These are phyloP conservation scores for Hemitrygon akajei DNA, from an alignment of 2,797 vertebrate species.

Conservation along the genomic window DNA sequence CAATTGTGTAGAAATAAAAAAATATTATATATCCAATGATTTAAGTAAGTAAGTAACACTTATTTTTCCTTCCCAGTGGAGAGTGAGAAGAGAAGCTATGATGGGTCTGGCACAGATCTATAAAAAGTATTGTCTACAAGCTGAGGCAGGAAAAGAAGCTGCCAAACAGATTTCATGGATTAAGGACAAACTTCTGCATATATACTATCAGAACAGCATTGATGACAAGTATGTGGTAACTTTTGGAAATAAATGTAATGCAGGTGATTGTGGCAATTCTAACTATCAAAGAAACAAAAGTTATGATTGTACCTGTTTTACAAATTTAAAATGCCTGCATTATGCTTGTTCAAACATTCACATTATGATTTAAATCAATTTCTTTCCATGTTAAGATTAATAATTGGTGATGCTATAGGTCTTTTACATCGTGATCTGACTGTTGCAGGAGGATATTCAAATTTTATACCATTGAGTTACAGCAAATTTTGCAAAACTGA, in stretches of 20 bases:
- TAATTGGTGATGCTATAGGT: not conserved
- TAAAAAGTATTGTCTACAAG: conserved; percentile 89
- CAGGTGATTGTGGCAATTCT: not conserved
- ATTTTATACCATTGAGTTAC: not conserved
- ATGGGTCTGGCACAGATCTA: conserved; percentile 97
- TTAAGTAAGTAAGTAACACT: not conserved
- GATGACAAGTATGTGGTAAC: conserved; percentile 77
- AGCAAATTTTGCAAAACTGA: not conserved
- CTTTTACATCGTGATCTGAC: not conserved
- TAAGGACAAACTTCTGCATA: conserved; percentile 94
- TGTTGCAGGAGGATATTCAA: not conserved
- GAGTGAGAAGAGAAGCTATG: conserved; percentile 96
- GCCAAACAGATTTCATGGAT: conserved; percentile 95
- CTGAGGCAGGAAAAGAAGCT: conserved; percentile 85
- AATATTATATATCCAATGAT: too few species aligned
- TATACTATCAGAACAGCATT: conserved; percentile 98
- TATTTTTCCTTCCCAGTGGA: conserved; percentile 63
- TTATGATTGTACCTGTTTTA: not conserved
- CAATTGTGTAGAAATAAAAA: not conserved
- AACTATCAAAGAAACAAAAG: not conserved
- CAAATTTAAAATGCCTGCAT: not conserved
- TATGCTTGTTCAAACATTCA: not conserved
- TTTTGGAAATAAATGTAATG: not conserved
- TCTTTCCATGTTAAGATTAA: not conserved
- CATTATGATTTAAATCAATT: not conserved